phyloP scores from a whole-genome alignment of 2,113 vertebrate species.

The Siniperca knerii region DNA sequence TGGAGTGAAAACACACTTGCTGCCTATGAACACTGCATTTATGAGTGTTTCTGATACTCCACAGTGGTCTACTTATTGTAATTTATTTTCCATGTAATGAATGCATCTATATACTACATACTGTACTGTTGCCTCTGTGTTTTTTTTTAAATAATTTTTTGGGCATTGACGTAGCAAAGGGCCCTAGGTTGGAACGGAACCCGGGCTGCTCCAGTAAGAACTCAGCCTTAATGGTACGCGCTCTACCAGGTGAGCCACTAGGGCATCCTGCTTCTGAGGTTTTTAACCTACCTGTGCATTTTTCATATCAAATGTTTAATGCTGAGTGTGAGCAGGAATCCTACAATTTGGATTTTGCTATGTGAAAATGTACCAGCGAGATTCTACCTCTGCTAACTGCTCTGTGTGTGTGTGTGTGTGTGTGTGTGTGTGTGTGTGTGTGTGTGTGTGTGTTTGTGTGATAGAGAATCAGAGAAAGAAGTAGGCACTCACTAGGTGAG shows the following conservation, averaged over 20 bases:
- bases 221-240: too few relatives aligned
- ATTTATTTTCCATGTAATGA: neutral
- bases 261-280: too few relatives aligned
- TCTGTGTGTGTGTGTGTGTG: neutral
- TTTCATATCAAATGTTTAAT: neutral
- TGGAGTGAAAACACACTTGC: conserved; percentile 20
- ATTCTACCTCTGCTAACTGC: neutral
- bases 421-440: conserved; percentile 2
- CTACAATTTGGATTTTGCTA: neutral
- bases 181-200: too few relatives aligned
- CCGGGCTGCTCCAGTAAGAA: too few relatives aligned
- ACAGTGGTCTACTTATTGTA: neutral
- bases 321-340: too few relatives aligned
- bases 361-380: neutral
- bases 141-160: neutral
- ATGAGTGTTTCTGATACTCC: neutral
- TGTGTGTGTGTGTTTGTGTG: neutral
- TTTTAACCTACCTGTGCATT: neutral
- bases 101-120: neutral
- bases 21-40: conserved; percentile 1
- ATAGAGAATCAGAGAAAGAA: neutral
- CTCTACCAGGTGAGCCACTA: too few relatives aligned
- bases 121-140: neutral
- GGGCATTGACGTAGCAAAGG: too few relatives aligned
- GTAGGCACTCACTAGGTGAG: neutral